Base-by-base conservation (phyloP, 2,888 invertebrate genomes). In the Acronicta alni region DNA sequence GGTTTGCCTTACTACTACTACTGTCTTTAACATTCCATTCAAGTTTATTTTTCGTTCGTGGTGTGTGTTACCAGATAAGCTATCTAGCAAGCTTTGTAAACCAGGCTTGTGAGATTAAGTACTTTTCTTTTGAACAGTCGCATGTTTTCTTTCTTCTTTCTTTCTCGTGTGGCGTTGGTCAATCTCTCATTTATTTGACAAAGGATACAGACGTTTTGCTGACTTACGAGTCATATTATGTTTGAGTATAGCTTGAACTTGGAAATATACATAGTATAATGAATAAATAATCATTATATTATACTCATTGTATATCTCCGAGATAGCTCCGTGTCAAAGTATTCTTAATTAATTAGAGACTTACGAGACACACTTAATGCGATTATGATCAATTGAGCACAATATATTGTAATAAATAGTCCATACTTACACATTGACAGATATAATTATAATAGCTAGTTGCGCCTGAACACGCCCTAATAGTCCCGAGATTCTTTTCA, bases 401-500 rank as follows among this genome's bases (percentile, higher is more conserved):
- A 66, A 61, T 57, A 14, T 48, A n/a, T n/a, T n/a, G 44, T 57
- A 67, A 72, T 72, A 72, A 72, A 73, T 61, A 57, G 62, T 57
- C 49, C 15, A 46, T 47, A 38, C 48, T 60, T 57, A 57, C 37
- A 54, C 26, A 59, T 63, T 60, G 65, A 69, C 56, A 74, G 65
- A 72, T 65, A 60, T 62, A 69, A 75, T 75, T 67, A 68, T 71
- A 65, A 61, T 49, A 74, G 77, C 58, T 60, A 57, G 55, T 65
- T 63, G 45, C 9, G 60, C 41, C 44, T 75, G 77, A 59, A 75
- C 75, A 72, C 75, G 69, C 77, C 77, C 47, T 75, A 84, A 87
- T 83, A 83, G 72, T 84, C 79, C 79, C 77, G 72, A 83, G 83
- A 85, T 86, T 87, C 85, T 88, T 88, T 88, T 88, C 87, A 85